Evolutionary conservation across 2,888 invertebrate species (phyloP), one percentile per base, ranked within the genome.

Genomic region (Lithosia quadra): DNA sequence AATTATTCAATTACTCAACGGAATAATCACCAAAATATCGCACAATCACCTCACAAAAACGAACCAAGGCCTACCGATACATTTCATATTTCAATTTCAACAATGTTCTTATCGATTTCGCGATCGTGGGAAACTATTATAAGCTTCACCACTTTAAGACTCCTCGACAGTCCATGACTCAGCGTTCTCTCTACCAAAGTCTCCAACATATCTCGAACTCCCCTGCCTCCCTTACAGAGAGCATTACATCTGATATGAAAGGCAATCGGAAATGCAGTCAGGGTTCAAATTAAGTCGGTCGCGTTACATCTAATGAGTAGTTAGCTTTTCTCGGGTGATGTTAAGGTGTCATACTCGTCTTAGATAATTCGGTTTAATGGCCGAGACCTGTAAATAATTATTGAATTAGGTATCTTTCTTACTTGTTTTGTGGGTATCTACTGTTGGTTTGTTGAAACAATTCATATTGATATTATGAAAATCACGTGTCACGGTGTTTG

Each of bases 321-420:
- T 93, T 92, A 90, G 89, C 89, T 91, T 92, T 91, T 92, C 91
- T 90, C 80, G 79, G 85, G 84, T 85, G 90, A 93, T 84, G 91
- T 92, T 92, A 92, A 92, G 90, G 85, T 92, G 93, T 94, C 94
- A 92, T 91, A 93, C 91, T n/a, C 49, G 49, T 49, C 49, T 49
- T 49, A 49, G 49, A 91, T 94, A 94, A 95, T 94, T 94, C 90
- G 88, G 92, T 94, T 92, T 94, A 92, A 94, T 93, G 92, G 92
- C 81, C 78, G 79, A 78, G 85, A 88, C 85, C 28, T 86, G 84
- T 86, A 55, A 43, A 58, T 92, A 93, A 94, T 94, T 94, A 94
- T 92, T 90, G 90, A 93, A 94, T 94, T 93, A 94, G 88, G 83
- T 84, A 72, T 68, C 58, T 65, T 28, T 63, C 56, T 57, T 36